Base-by-base conservation (phyloP, 2,888 invertebrate genomes). In the Drosophila imparisetae region DNA sequence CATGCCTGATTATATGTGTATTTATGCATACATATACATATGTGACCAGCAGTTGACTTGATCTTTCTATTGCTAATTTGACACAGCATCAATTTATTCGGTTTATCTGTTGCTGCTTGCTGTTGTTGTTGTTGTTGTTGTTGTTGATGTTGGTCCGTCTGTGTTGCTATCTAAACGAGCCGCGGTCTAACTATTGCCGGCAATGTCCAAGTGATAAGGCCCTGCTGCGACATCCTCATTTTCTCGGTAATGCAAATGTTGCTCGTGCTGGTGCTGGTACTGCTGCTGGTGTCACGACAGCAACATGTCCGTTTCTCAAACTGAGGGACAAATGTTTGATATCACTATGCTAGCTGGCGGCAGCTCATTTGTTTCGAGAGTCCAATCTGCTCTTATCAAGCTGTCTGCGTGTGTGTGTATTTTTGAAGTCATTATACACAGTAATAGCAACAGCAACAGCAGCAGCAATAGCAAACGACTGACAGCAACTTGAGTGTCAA, bases 401-500 rank as follows among this genome's bases (percentile, higher is more conserved):
- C 29, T 54, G 45, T 32, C 8, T 45, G 8, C 21, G 32, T 40
- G n/a, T 38, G 34, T 42, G 32, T 59, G 30, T 59, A n/a, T 64
- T 65, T 59, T 57, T 65, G 10, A 63, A 67, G 66, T 72, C 72
- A 73, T 76, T 75, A 64, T 64, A 72, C 15, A 66, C 48, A 55
- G 10, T 24, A 45, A n/a, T 13, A 48, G 4, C 18, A 45, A 18
- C 8, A 38, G 3, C 38, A 36, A n/a, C 11, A 21, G n/a, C 42
- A 30, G 10, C 8, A 30, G 53, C 53, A 53, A 34, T 6, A 36
- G 36, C 15, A 54, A 54, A 10, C 63, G 34, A 74, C 68, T 74
- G 78, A 59, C 78, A 72, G 78, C 66, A 49, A 38, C 75, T 78
- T 72, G 72, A 73, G 79, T 70, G 79, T 79, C 79, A 79, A 79